Conservation (phyloP, 2,888 invertebrate genomes). For the Brachypalpus laphriformis region DNA sequence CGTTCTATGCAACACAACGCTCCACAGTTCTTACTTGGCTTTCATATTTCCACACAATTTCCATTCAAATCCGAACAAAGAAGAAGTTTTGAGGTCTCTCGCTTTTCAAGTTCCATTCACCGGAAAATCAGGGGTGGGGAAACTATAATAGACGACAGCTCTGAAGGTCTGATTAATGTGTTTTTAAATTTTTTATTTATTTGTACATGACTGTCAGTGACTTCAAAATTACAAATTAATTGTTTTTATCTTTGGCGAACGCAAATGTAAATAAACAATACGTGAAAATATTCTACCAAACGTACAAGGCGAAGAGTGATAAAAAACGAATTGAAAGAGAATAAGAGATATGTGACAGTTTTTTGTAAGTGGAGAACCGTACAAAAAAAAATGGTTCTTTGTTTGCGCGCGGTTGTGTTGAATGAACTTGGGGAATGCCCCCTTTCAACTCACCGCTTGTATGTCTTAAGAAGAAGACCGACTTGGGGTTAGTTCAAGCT, state of each 20-base stretch:
- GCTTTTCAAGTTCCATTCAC: slow-evolving; percentile 19
- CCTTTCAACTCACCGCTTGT: background rate
- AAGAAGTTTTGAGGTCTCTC: background rate
- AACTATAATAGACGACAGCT: slow-evolving; percentile 2
- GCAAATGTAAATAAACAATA: background rate
- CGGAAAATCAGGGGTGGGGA: background rate
- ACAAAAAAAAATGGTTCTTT: slow-evolving; percentile 4
- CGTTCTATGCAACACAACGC: slow-evolving; percentile 17
- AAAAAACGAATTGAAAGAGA: background rate
- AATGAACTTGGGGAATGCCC: background rate
- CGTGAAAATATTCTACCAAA: slow-evolving; percentile 1
- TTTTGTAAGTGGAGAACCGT: background rate
- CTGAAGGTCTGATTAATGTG: slow-evolving; percentile 24
- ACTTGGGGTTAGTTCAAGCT: background rate
- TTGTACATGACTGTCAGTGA: background rate
- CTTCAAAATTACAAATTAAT: slow-evolving; percentile 23
- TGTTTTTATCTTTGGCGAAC: slow-evolving; percentile 7
- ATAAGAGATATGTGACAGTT: background rate
- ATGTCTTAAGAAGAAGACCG: background rate
- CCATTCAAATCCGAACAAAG: slow-evolving; percentile 22
- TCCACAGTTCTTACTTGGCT: background rate
- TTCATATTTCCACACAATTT: slow-evolving; percentile 12
- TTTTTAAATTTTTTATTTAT: background rate
- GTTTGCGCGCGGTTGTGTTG: slow-evolving; percentile 9
- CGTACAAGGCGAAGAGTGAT: background rate